Percentiles rank a stretch among this genome's conserved stretches.
Conservation (phyloP, 2,797 vertebrate species). For the Siniperca undulata region DNA sequence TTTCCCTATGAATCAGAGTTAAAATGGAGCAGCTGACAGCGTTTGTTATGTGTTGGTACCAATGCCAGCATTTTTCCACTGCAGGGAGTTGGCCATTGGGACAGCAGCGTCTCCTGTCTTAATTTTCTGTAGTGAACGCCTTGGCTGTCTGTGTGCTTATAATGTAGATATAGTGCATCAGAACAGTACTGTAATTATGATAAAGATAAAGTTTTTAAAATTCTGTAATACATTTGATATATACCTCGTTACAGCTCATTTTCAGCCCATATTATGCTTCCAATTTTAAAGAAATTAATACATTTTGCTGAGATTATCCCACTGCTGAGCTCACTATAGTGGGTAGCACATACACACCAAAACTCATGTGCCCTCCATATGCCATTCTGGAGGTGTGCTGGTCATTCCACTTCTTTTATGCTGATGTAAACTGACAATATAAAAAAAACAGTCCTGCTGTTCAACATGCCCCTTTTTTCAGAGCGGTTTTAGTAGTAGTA, state of each 20-base stretch:
- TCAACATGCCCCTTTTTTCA: background rate
- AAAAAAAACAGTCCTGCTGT: background rate
- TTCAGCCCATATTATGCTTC: background rate
- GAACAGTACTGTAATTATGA: background rate
- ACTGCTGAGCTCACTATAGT: background rate
- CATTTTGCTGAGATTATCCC: background rate
- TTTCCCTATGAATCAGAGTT: conserved; percentile 57
- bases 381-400: background rate
- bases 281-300: background rate
- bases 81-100: conserved; percentile 30
- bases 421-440: conserved; percentile 13
- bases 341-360: background rate
- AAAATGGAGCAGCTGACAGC: conserved; percentile 63
- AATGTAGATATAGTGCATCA: conserved; percentile 8
- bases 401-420: background rate
- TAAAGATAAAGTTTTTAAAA: background rate
- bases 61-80: conserved; percentile 48
- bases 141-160: background rate
- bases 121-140: conserved; percentile 9
- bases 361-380: background rate
- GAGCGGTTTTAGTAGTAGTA: too few relatives aligned
- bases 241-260: background rate
- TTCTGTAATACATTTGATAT: background rate
- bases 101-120: conserved; percentile 18
- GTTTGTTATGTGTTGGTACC: conserved; percentile 33